Percentiles rank a stretch among this genome's conserved stretches.
These are phyloP conservation scores for Cavia aperea DNA, from an alignment of 2,113 vertebrate species.

Conservation along the genomic window DNA sequence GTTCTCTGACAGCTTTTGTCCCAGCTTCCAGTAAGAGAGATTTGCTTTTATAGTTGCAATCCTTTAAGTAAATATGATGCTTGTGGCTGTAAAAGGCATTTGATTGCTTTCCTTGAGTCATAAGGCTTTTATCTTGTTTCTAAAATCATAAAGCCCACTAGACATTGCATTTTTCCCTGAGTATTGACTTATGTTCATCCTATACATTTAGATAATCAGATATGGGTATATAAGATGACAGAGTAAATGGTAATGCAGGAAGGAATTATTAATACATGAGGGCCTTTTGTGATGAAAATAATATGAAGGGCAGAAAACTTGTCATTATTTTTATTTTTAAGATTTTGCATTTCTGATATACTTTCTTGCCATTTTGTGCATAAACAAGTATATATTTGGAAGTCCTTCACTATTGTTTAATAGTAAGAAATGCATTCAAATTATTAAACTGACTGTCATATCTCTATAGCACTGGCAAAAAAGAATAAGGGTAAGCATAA, in stretches of 20 bases:
- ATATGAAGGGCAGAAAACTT: slow-evolving; percentile 35
- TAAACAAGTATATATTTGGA: not conserved
- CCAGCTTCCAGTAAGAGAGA: slow-evolving; percentile 73
- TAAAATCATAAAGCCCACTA: slow-evolving; percentile 69
- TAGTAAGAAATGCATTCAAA: not conserved
- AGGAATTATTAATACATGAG: slow-evolving; percentile 52
- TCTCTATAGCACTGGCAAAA: not conserved
- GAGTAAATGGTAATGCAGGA: slow-evolving; percentile 51
- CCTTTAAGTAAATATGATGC: slow-evolving; percentile 77
- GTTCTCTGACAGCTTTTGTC: slow-evolving; percentile 75
- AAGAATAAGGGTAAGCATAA: not conserved
- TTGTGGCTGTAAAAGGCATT: slow-evolving; percentile 72
- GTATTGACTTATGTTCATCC: slow-evolving; percentile 61
- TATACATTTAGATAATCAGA: slow-evolving; percentile 62
- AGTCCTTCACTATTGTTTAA: slow-evolving; percentile 16
- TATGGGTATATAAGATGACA: slow-evolving; percentile 57
- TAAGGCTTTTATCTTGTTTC: slow-evolving; percentile 75
- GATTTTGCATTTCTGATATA: slow-evolving; percentile 42
- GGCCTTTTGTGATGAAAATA: not conserved
- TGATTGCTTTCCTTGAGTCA: slow-evolving; percentile 72
- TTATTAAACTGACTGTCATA: not conserved
- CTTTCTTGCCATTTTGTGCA: not conserved
- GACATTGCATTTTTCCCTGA: slow-evolving; percentile 56
- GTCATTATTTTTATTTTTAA: slow-evolving; percentile 30
- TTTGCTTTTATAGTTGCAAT: slow-evolving; percentile 74